Conservation (phyloP, 1,140 invertebrate genomes). For the Lepidurus arcticus region DNA sequence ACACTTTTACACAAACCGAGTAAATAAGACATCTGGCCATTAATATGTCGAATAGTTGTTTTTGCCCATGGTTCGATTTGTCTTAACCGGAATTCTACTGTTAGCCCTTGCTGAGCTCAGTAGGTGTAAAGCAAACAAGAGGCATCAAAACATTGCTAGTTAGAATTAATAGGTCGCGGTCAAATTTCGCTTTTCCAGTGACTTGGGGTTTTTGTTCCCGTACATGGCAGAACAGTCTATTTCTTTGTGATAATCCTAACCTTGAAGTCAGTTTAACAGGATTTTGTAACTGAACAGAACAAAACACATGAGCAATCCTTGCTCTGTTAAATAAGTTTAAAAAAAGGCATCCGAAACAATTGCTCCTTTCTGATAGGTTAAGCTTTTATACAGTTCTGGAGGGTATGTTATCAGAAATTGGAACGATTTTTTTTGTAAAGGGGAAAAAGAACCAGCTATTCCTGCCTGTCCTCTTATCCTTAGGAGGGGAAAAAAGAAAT, state of each 20-base stretch:
- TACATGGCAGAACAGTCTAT: not conserved
- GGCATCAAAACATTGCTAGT: not conserved
- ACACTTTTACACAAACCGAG: too few species aligned
- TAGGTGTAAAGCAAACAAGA: not conserved
- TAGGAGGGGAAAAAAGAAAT: not conserved
- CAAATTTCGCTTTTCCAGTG: not conserved
- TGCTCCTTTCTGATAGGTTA: constrained; percentile 14
- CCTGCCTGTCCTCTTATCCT: constrained; percentile 1
- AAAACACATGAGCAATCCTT: not conserved
- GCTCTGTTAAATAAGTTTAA: not conserved
- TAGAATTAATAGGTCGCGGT: not conserved
- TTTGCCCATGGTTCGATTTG: too few species aligned
- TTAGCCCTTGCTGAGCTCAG: not conserved
- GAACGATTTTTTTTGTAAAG: not conserved
- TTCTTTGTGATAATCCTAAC: constrained; percentile 12
- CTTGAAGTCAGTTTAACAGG: not conserved
- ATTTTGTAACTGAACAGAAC: constrained; percentile 1
- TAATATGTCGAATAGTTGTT: too few species aligned
- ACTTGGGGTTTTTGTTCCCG: not conserved
- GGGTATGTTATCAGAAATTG: not conserved
- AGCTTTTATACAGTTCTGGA: constrained; percentile 12
- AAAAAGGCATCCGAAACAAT: not conserved
- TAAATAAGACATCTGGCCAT: too few species aligned
- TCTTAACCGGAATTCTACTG: too few species aligned
- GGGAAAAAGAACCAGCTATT: not conserved